Conservation (phyloP, 2,113 vertebrate species). For the Leucosticte australis region DNA sequence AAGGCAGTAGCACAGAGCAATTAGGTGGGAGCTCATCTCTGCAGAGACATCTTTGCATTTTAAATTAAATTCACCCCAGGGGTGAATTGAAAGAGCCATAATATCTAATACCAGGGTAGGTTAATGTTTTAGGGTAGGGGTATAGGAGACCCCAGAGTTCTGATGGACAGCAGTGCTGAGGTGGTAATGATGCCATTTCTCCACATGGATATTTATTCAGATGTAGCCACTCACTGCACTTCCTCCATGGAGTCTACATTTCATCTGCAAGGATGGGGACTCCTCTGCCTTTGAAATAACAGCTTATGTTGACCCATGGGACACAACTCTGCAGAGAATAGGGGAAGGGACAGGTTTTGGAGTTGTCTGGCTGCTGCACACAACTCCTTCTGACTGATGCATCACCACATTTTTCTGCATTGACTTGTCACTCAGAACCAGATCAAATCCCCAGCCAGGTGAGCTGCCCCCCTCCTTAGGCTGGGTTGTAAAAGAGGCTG, state of each 20-base stretch:
- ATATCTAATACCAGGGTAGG: not conserved
- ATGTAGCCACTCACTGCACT: not conserved
- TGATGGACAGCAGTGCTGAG: not conserved
- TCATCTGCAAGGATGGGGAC: not conserved
- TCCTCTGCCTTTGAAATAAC: not conserved
- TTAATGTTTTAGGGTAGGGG: not conserved
- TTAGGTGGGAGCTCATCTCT: not conserved
- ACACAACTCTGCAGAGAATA: not conserved
- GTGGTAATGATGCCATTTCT: not conserved
- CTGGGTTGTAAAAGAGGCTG: not conserved
- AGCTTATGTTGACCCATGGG: not conserved
- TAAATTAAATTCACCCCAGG: not conserved
- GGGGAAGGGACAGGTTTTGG: not conserved
- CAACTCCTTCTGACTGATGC: not conserved
- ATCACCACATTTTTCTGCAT: not conserved
- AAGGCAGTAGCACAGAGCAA: not conserved
- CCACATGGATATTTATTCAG: not conserved
- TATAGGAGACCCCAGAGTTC: not conserved
- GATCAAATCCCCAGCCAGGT: not conserved
- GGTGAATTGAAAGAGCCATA: fast-evolving
- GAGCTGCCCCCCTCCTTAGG: not conserved
- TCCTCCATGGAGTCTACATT: not conserved
- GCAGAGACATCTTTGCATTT: not conserved
- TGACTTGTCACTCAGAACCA: not conserved
- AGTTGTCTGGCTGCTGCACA: not conserved